Base-by-base conservation (phyloP, 2,797 vertebrate genomes). In the Crenuchus spilurus region DNA sequence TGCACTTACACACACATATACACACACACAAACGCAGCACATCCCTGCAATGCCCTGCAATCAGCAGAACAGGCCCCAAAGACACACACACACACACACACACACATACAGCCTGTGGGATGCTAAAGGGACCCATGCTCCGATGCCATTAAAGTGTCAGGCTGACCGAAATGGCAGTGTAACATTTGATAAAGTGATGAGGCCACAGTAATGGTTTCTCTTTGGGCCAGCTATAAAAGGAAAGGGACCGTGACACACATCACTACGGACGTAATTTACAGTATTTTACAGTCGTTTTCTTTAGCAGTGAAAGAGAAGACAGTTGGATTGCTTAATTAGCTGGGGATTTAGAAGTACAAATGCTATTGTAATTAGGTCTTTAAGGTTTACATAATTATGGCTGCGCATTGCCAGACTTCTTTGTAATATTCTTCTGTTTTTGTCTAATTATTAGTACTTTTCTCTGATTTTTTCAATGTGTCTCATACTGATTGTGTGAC, bases 121-220 rank as follows among this genome's bases (percentile, higher is more conserved):
- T n/a, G 9, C 20, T 46, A 24, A 63, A 28, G 61, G 16, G 61
- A 48, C 61, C 42, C 42, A 18, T 18, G 24, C 22, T 26, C 60
- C 39, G 77, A 82, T 82, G 78, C 82, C 82, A 86, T 87, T 87
- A 83, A 85, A 80, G 87, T 80, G 73, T 7, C 24, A 77, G 80
- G 74, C 82, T 86, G 83, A 85, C 83, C 83, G 74, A 88, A 87
- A 88, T 87, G 84, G 84, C 85, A 87, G 72, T 79, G 79, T 79
- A 82, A 76, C 72, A 82, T 87, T 80, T 81, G 75, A 83, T 33
- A 42, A 66, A 37, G 18, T 18, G 26, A 18, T 44, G 22, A 5
- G 35, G 33, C 14, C 26, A 70, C 6, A 48, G 22, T 13, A 57
- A 37, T 35, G 11, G 14, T 37, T 18, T 51, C 62, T 65, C n/a